Evolutionary conservation across 2,888 invertebrate genomes (phyloP).

Genomic region (Coecobrya sp.): DNA sequence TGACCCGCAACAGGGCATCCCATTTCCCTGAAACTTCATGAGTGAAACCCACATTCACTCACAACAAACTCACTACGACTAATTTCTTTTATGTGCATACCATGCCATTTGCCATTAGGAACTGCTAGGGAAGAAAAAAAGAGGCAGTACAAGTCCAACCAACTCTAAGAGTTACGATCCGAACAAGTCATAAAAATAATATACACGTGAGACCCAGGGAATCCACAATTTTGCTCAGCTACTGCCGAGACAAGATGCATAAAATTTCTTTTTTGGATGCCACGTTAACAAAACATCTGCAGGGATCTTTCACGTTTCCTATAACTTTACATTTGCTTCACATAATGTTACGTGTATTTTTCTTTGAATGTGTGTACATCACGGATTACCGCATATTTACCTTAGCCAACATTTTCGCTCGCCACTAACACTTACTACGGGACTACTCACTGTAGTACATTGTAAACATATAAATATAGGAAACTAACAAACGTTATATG

Average conservation of each 20-base stretch:
- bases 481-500: not conserved
- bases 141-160: conserved; percentile 30
- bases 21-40: conserved; percentile 47
- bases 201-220: conserved; percentile 74
- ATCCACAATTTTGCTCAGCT: conserved; percentile 68
- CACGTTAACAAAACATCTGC: conserved; percentile 75
- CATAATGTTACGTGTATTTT: conserved; percentile 12
- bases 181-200: conserved; percentile 74
- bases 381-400: conserved; percentile 61
- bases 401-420: conserved; percentile 28
- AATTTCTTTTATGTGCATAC: conserved; percentile 41
- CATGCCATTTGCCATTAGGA: conserved; percentile 14
- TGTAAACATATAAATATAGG: not conserved
- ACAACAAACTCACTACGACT: not conserved
- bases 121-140: conserved; percentile 12
- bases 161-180: conserved; percentile 66
- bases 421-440: not conserved
- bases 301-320: conserved; percentile 57
- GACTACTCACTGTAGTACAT: not conserved
- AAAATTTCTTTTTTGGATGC: conserved; percentile 72
- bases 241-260: conserved; percentile 71
- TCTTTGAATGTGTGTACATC: conserved; percentile 47
- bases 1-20: conserved; percentile 62
- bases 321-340: conserved; percentile 34
- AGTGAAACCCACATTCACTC: conserved; percentile 26